Evolutionary conservation across 2,797 vertebrate genomes (phyloP), one percentile per base, ranked within the genome.

Genomic region (Arctocebus calabarensis): DNA sequence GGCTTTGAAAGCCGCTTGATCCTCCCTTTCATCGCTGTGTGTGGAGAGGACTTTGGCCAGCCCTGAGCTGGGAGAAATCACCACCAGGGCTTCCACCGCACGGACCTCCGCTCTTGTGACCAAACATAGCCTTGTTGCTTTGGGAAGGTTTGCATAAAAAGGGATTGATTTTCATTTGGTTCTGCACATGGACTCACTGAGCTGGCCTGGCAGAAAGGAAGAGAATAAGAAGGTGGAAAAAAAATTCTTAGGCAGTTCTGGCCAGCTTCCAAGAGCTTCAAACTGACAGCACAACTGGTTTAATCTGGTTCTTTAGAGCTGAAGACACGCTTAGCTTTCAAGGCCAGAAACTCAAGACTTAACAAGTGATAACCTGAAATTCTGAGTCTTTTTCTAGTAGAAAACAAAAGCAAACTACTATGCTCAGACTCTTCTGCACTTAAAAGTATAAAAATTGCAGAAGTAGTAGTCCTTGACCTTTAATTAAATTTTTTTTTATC

Each of bases 81-180:
- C 94, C 86, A 2, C 40, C 62, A 79, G 34, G 81, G 77, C 22
- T 73, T 94, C 61, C 19, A 84, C 84, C 2, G 90, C 95, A 87
- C 0, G 20, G 90, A 95, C 75, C 85, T 78, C 94, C 0, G 59
- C 48, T 97, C 73, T 12, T 1, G n/a, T 97, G 97, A 97, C 98
- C 98, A 98, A 98, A 98, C 97, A 98, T 95, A 98, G 98, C 34
- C 86, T 90, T 88, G 93, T 0, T 93, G 3, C 17, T 96, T 96
- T 92, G 71, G 93, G 95, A 97, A 96, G 94, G 93, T 89, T 94
- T 9, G 82, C 94, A 37, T 25, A 90, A 45, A 92, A 78, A 83
- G 29, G 94, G 97, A 97, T 97, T 88, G 10, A 87, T 90, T 98
- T 98, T 97, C 97, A 73, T 52, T 1, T 87, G 96, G 94, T 97